These are phyloP conservation scores for Aurelia sp. DNA, from an alignment of 30 jellyfish, hydroid and myxozoan genomes.

Conservation along the genomic window DNA sequence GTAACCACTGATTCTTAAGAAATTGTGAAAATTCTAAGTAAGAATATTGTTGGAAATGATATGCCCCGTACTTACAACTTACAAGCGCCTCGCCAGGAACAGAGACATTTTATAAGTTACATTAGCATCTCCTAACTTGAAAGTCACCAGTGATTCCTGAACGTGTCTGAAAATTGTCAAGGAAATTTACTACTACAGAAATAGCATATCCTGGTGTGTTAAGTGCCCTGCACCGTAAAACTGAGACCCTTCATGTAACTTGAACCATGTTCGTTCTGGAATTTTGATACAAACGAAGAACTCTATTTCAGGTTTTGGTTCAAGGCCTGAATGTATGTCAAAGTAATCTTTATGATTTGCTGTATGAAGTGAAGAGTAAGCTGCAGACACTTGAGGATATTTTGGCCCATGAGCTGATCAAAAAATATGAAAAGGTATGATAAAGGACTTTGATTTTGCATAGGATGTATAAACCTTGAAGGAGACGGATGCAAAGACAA, in stretches of 20 bases:
- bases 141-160: too few species aligned
- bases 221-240: too few species aligned
- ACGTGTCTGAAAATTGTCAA: too few species aligned
- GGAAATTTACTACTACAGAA: too few species aligned
- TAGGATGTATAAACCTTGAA: too few species aligned
- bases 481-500: too few species aligned
- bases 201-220: too few species aligned
- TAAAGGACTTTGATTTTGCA: too few species aligned
- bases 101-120: too few species aligned
- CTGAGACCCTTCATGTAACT: not conserved
- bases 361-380: slow-evolving; percentile 82
- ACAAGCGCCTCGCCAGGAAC: not conserved
- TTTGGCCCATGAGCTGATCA: slow-evolving; percentile 70
- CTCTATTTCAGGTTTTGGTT: slow-evolving; percentile 72
- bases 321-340: slow-evolving; percentile 90
- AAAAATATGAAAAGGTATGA: slow-evolving; percentile 54
- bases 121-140: too few species aligned
- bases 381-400: slow-evolving; percentile 73
- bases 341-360: slow-evolving; percentile 59
- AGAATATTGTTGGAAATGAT: not conserved
- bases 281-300: not conserved
- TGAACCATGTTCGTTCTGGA: not conserved
- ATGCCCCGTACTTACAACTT: not conserved
- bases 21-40: too few species aligned
- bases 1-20: too few species aligned